Evolutionary conservation across 1,140 invertebrate species (phyloP).

Genomic region (Scaptomyza montana): DNA sequence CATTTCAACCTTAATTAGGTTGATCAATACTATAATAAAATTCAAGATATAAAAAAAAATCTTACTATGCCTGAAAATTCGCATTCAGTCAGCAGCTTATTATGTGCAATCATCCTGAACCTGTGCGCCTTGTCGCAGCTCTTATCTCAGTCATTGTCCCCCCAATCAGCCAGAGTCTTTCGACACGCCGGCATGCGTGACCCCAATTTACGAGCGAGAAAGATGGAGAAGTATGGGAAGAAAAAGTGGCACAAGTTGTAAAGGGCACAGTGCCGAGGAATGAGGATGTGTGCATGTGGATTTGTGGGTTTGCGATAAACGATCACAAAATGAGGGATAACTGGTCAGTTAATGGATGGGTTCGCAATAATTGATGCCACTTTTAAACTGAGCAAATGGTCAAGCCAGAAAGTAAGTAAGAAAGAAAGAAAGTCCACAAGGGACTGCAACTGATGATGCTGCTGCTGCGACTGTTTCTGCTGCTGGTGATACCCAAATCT

Average conservation of each 20-base stretch:
- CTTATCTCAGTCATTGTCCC: constrained; percentile 7
- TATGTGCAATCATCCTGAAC: constrained; percentile 21
- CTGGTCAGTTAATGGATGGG: constrained; percentile 76
- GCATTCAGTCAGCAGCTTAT: constrained; percentile 29
- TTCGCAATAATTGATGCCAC: constrained; percentile 79
- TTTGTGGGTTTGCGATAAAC: constrained; percentile 71
- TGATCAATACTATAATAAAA: too few relatives aligned
- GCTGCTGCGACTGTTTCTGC: background rate
- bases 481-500: constrained; percentile 62
- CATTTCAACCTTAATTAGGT: too few relatives aligned
- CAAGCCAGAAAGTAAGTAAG: constrained; percentile 35
- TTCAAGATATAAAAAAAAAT: background rate
- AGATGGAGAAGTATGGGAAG: background rate
- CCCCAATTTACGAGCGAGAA: constrained; percentile 50
- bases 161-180: constrained; percentile 6
- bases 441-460: constrained; percentile 19
- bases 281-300: constrained; percentile 51
- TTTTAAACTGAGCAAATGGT: constrained; percentile 69
- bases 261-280: constrained; percentile 45
- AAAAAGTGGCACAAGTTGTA: constrained; percentile 57
- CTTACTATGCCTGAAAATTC: too few relatives aligned
- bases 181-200: constrained; percentile 71
- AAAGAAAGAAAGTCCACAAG: constrained; percentile 71
- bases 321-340: constrained; percentile 78
- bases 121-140: constrained; percentile 17